A percentile compares a stretch with the other conserved stretches of the same genome.
phyloP scores from a whole-genome alignment of 2,888 invertebrate genomes.

The Chrysopilus asiliformis region DNA sequence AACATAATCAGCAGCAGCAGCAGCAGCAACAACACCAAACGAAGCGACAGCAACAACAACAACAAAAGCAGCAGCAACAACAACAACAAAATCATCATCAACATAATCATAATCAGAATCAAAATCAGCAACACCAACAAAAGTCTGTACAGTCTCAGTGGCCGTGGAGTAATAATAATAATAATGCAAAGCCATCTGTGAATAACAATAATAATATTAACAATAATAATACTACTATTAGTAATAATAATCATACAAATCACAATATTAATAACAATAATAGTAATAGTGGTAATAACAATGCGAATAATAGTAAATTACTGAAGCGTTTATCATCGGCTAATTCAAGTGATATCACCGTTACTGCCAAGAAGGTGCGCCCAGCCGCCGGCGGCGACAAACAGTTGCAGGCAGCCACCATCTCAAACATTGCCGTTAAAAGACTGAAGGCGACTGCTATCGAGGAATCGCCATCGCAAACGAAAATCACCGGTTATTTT shows the following conservation, averaged over 20 bases:
- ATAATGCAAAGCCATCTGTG: slow-evolving; percentile 3
- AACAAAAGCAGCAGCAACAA: slow-evolving; percentile 14
- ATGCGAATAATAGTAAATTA: slow-evolving; percentile 12
- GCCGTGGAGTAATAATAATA: slow-evolving; percentile 27
- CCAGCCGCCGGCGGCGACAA: slow-evolving; percentile 6
- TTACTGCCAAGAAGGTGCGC: slow-evolving; percentile 27
- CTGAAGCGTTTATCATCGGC: slow-evolving; percentile 5
- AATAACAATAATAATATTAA: slow-evolving; percentile 9
- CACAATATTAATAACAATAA: slow-evolving; percentile 15
- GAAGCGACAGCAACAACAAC: slow-evolving; percentile 16
- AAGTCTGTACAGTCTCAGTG: slow-evolving; percentile 18
- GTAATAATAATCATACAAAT: slow-evolving; percentile 6
- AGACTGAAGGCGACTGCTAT: slow-evolving; percentile 20
- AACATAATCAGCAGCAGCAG: slow-evolving; percentile 13
- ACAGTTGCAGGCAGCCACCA: slow-evolving; percentile 8
- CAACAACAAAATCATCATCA: slow-evolving; percentile 4
- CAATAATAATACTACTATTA: slow-evolving; percentile 10
- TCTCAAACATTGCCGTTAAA: slow-evolving; percentile 9
- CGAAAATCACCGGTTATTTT: slow-evolving; percentile 74
- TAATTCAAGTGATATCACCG: slow-evolving; percentile 15
- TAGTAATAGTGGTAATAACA: slow-evolving; percentile 15
- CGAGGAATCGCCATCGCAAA: slow-evolving; percentile 42
- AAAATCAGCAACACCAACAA: slow-evolving; percentile 6
- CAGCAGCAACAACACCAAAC: slow-evolving; percentile 16
- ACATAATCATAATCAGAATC: slow-evolving; percentile 1